phyloP scores from a whole-genome alignment of 2,113 vertebrate genomes.

The Aspidoscelis tigris region DNA sequence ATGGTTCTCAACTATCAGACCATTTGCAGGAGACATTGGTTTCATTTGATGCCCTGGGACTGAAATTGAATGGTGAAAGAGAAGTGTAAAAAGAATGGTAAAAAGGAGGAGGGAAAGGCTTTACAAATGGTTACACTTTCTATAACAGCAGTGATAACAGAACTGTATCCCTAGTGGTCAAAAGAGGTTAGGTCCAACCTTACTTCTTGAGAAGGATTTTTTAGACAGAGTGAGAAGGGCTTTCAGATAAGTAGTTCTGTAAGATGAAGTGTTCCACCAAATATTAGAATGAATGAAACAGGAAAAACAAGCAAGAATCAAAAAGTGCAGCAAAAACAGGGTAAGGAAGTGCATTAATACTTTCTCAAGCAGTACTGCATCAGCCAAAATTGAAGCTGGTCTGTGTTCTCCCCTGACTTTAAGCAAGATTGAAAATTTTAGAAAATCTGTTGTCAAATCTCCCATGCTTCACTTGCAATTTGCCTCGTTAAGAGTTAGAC shows the following conservation, averaged over 20 bases:
- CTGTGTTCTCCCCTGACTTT: neutral
- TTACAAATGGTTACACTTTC: neutral
- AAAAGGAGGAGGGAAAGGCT: neutral
- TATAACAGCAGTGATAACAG: neutral
- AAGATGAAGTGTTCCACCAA: too few relatives aligned
- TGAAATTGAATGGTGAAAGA: too few relatives aligned
- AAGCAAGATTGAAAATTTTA: neutral
- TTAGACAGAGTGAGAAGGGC: neutral
- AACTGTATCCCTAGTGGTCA: too few relatives aligned
- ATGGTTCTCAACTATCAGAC: slow-evolving; percentile 48
- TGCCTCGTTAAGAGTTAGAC: neutral
- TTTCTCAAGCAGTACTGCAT: neutral
- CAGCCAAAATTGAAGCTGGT: neutral
- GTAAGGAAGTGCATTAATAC: neutral
- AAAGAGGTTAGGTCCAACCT: neutral
- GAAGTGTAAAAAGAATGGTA: neutral
- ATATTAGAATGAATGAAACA: too few relatives aligned
- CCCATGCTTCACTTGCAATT: neutral
- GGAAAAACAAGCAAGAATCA: neutral
- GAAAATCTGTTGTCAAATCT: neutral
- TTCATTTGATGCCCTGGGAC: neutral
- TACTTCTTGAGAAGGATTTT: neutral
- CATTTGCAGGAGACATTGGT: slow-evolving; percentile 30
- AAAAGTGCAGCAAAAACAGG: neutral
- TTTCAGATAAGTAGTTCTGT: neutral